Percentiles rank a stretch among this genome's conserved stretches.
phyloP scores from a whole-genome alignment of 2,797 vertebrate species.

The Fistularia tabacaria region DNA sequence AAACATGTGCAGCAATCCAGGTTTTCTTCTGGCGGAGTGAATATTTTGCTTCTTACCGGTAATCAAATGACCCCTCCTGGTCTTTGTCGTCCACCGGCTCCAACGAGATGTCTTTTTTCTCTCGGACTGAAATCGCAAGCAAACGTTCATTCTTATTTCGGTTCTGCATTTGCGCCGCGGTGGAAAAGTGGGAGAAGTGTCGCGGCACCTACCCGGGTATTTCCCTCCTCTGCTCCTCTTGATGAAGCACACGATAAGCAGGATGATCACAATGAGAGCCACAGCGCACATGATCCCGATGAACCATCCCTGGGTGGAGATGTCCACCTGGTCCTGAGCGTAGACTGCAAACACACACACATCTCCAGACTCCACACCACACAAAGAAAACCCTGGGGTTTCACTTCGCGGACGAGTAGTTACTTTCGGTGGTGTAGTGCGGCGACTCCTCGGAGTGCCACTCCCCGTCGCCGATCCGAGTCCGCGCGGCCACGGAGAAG shows the following conservation, averaged over 20 bases:
- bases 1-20: not conserved
- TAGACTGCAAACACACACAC: constrained; percentile 73
- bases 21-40: not conserved
- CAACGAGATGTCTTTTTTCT: constrained; percentile 89
- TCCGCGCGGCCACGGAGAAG: constrained; percentile 85
- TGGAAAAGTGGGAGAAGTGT: too few relatives aligned
- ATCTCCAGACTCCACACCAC: not conserved
- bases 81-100: constrained; percentile 89
- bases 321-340: constrained; percentile 92
- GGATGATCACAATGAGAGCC: constrained; percentile 93
- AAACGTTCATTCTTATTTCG: not conserved
- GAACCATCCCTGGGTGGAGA: constrained; percentile 97
- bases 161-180: too few relatives aligned
- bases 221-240: constrained; percentile 96
- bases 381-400: not conserved
- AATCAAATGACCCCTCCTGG: constrained; percentile 93
- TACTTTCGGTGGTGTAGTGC: constrained; percentile 78
- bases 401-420: not conserved
- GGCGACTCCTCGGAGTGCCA: constrained; percentile 83
- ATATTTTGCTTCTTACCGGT: constrained; percentile 76
- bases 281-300: constrained; percentile 99
- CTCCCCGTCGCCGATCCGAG: constrained; percentile 83
- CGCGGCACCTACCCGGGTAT: constrained; percentile 82
- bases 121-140: constrained; percentile 77
- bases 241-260: constrained; percentile 96